These are phyloP conservation scores for Acrocera orbiculus DNA, from an alignment of 2,888 invertebrate species.

Conservation along the genomic window DNA sequence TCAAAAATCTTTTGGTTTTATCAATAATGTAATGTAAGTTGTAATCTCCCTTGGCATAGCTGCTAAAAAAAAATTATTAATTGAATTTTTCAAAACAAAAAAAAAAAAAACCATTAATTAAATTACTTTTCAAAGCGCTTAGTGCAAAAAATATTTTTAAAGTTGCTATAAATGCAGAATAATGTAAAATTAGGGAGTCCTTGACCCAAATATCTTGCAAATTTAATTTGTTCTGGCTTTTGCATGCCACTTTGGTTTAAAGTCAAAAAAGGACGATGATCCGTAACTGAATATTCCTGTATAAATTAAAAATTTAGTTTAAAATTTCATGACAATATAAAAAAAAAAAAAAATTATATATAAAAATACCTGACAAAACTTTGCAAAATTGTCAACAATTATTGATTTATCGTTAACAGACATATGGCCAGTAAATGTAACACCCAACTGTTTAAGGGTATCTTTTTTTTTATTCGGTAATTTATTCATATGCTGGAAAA, in stretches of 20 bases:
- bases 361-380: constrained; percentile 27
- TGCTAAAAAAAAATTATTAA: constrained; percentile 12
- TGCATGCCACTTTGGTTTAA: constrained; percentile 30
- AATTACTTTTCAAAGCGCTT: constrained; percentile 30
- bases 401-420: constrained; percentile 30
- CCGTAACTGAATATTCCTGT: constrained; percentile 28
- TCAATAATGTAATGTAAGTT: constrained; percentile 31
- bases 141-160: constrained; percentile 31
- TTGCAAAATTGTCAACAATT: constrained; percentile 30
- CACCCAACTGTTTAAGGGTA: constrained; percentile 27
- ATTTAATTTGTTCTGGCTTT: constrained; percentile 30
- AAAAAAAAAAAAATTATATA: background rate
- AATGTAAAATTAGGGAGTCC: constrained; percentile 30
- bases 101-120: background rate
- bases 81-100: background rate
- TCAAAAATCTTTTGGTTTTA: constrained; percentile 30
- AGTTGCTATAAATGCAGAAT: constrained; percentile 33
- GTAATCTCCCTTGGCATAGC: constrained; percentile 30
- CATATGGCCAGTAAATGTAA: constrained; percentile 31
- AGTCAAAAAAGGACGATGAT: constrained; percentile 29
- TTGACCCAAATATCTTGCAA: constrained; percentile 30
- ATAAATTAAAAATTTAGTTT: constrained; percentile 8
- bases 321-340: background rate
- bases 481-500: constrained; percentile 31
- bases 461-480: constrained; percentile 29